Evolutionary conservation across 1,140 invertebrate genomes (phyloP).

Genomic region (Aphelinus certus): DNA sequence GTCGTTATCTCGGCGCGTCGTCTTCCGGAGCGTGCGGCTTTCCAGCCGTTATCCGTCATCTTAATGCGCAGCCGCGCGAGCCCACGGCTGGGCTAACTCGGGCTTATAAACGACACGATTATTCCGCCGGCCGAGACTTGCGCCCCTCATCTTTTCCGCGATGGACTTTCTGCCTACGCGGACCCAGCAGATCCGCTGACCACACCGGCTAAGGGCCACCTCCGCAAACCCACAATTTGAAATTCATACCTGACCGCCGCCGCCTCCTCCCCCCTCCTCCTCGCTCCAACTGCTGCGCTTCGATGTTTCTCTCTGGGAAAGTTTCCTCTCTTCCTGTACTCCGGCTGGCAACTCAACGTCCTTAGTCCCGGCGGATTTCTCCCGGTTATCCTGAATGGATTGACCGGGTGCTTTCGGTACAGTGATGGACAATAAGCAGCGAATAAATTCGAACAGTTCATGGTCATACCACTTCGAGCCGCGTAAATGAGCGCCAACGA

Average conservation of each 20-base stretch:
- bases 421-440: too few relatives aligned
- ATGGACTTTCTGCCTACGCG: too few relatives aligned
- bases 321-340: too few relatives aligned
- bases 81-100: constrained; percentile 45
- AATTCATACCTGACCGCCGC: constrained; percentile 12
- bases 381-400: too few relatives aligned
- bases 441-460: too few relatives aligned
- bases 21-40: constrained; percentile 48
- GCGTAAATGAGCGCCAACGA: too few relatives aligned
- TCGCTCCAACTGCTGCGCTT: neutral
- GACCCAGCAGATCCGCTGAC: neutral
- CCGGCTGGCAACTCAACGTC: too few relatives aligned
- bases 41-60: constrained; percentile 58
- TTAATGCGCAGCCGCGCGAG: constrained; percentile 55
- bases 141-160: constrained; percentile 26
- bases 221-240: constrained; percentile 2
- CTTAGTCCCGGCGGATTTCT: too few relatives aligned
- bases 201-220: constrained; percentile 9
- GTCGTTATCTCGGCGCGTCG: constrained; percentile 52
- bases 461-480: too few relatives aligned
- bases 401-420: too few relatives aligned
- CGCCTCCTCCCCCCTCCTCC: neutral
- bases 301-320: too few relatives aligned
- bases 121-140: constrained; percentile 46
- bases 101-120: constrained; percentile 63